Conservation (phyloP, 2,888 invertebrate species). For the Therioaphis trifolii region DNA sequence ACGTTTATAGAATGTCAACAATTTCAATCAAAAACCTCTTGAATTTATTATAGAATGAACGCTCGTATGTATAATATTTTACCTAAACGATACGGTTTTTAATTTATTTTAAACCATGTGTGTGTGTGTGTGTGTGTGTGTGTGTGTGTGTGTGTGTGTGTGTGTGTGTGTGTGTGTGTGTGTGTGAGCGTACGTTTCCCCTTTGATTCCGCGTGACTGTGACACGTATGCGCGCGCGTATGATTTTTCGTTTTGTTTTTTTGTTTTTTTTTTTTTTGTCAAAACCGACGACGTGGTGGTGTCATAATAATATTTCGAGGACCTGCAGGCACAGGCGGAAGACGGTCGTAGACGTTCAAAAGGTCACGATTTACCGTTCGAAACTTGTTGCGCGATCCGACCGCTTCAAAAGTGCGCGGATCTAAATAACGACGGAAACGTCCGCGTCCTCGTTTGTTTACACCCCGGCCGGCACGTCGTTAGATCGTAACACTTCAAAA, state of each 20-base stretch:
- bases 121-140: no score
- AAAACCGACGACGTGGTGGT: not conserved
- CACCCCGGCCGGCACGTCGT: conserved; percentile 47
- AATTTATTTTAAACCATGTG: conserved; percentile 4
- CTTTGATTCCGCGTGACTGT: not conserved
- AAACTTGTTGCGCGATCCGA: conserved; percentile 55
- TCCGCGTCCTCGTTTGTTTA: conserved; percentile 41
- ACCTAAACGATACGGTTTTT: conserved; percentile 10
- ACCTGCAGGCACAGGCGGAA: not conserved
- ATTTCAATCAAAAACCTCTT: conserved; percentile 34
- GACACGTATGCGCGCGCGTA: conserved; percentile 19
- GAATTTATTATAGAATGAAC: conserved; percentile 7
- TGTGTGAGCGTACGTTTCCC: no score
- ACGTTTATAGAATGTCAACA: not conserved
- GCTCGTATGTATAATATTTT: no score
- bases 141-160: no score
- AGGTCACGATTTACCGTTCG: conserved; percentile 48
- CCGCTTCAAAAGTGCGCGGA: conserved; percentile 36
- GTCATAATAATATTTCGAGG: conserved; percentile 22
- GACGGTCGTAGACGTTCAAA: conserved; percentile 39
- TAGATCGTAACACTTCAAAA: conserved; percentile 47
- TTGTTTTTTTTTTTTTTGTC: no score
- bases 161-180: no score
- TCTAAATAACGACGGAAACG: conserved; percentile 56
- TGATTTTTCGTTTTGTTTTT: conserved; percentile 41